Evolutionary conservation across 1,140 invertebrate species (phyloP), one percentile per base, ranked within the genome.

Genomic region (Drosophila kurseongensis): DNA sequence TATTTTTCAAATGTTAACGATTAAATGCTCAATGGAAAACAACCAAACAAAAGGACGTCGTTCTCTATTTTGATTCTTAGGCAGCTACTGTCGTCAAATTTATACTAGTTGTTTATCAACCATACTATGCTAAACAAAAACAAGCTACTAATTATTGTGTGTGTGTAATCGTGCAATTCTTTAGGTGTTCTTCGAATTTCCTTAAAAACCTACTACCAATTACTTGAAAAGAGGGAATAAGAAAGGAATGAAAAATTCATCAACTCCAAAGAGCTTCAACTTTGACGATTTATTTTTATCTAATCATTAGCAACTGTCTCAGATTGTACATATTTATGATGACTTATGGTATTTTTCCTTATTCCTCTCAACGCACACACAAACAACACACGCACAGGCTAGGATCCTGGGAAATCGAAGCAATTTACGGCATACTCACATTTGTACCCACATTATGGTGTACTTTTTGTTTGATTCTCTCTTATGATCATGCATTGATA

Each of bases 21-120:
- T 48, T 32, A 32, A 63, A 81, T 75, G 73, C 73, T 75, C 73
- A 75, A 80, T 55, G 57, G 35, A 47, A 50, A 56, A 45, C 13
- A 56, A 56, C 50, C 38, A 58, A 54, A 71, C 51, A 63, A 65
- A 62, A 61, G 32, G 60, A 86, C 35, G 51, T 69, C 55, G 75
- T 81, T 77, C 76, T 84, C 76, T 73, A 71, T 80, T 76, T 82
- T 81, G 75, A 88, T 88, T 83, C 79, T 88, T 77, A 80, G 83
- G 61, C 83, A 88, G 83, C 71, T 71, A 88, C 83, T 86, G 83
- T 86, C 83, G 13, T 76, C 56, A 76, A 82, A 78, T 79, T 83
- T 76, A 89, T 67, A 73, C 83, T 88, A 79, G 81, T 85, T 89
- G 84, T 86, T 86, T 78, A 75, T 72, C 66, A 72, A 72, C 68